phyloP scores from a whole-genome alignment of 2,888 invertebrate species.

The Opisthograptis luteolata region DNA sequence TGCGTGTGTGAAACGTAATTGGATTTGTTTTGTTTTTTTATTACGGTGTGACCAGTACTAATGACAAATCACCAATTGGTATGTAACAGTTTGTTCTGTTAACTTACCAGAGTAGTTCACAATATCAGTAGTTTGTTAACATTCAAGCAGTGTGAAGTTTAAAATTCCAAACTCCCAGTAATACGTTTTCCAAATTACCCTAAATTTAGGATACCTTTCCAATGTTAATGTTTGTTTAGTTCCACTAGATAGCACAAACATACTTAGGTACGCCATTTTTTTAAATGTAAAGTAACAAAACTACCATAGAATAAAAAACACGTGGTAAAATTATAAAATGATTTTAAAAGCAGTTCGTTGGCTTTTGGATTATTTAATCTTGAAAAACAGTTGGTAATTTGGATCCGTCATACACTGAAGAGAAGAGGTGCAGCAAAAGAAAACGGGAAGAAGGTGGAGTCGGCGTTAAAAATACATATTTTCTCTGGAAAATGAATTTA shows the following conservation, averaged over 20 bases:
- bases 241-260: background rate
- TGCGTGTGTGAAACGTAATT: no score
- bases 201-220: background rate
- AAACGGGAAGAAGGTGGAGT: conserved; percentile 34
- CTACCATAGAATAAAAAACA: no score
- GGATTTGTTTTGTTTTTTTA: no score
- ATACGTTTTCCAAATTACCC: conserved; percentile 24
- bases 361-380: no score
- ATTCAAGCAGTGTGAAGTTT: background rate
- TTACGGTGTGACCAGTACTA: background rate
- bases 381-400: conserved; percentile 17
- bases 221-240: background rate
- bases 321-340: no score
- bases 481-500: conserved; percentile 26
- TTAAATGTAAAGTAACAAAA: no score
- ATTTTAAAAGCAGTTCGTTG: no score
- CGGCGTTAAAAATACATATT: conserved; percentile 27
- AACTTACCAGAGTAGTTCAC: no score
- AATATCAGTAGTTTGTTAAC: conserved; percentile 3
- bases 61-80: background rate
- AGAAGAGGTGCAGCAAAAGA: conserved; percentile 14
- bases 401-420: conserved; percentile 9
- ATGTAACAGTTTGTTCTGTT: background rate
- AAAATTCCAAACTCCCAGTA: conserved; percentile 1
- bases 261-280: no score